Evolutionary conservation across 2,888 invertebrate genomes (phyloP).

Genomic region (Hanleya hanleyi): DNA sequence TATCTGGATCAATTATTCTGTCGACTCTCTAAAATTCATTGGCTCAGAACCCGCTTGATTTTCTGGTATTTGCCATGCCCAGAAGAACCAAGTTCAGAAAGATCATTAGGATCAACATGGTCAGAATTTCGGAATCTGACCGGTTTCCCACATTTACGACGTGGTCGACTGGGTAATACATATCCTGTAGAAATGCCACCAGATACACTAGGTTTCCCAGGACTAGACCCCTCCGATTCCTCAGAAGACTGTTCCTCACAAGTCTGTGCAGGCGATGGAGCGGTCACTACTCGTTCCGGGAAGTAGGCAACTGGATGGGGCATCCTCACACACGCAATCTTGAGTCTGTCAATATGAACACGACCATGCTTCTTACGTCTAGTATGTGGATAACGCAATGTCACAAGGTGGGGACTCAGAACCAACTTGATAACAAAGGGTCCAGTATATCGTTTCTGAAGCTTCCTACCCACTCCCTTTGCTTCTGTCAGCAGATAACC

Average conservation of each 20-base stretch:
- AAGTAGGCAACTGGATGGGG: neutral
- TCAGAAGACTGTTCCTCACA: neutral
- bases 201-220: neutral
- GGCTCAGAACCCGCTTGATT: neutral
- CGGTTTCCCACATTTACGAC: neutral
- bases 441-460: neutral
- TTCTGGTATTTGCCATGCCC: neutral
- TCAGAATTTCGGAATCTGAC: neutral
- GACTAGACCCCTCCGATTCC: neutral
- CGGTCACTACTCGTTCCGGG: neutral
- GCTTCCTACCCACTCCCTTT: conserved; percentile 5
- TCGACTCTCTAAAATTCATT: neutral
- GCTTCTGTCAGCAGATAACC: conserved; percentile 1
- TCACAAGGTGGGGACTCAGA: neutral
- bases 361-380: neutral
- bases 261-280: too few species aligned
- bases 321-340: neutral
- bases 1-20: neutral
- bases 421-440: neutral
- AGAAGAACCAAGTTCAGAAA: neutral
- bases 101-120: conserved; percentile 1
- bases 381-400: neutral
- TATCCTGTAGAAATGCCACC: neutral
- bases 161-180: neutral
- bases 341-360: conserved; percentile 4